Evolutionary conservation across 1,140 invertebrate species (phyloP), one percentile per base, ranked within the genome.

Genomic region (Drosophila teissieri): DNA sequence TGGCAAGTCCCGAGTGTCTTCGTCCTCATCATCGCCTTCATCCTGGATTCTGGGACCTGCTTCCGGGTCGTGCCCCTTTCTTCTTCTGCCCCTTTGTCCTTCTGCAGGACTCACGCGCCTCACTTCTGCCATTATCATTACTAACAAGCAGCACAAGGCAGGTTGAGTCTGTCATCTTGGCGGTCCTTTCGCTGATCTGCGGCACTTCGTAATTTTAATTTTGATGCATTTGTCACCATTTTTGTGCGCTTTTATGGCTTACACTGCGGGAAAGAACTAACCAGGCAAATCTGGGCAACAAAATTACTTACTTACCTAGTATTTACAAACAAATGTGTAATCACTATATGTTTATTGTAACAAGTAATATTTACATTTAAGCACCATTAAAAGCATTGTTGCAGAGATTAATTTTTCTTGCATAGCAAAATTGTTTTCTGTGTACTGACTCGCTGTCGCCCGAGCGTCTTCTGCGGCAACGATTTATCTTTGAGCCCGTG

Each of bases 201-300:
- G 73, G 45, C 82, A 82, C 82, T 81, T 85, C 75, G 83, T 79
- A 86, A 82, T 86, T 88, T 86, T 83, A 80, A 88, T 88, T 88
- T 89, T 89, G 84, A 88, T 88, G 83, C 83, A 88, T 88, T 88
- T 88, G 84, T 89, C 79, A 89, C 79, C 63, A 75, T 79, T 86
- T 77, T 80, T 69, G 46, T 34, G 52, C 27, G 22, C 31, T 39
- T 61, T 61, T 49, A 49, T 61, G 19, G 7, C 37, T 36, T 34
- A 22, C 64, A 68, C 64, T 52, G 3, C 4, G 11, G 14, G 3
- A 44, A 44, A 44, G 19, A 4, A 0, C 2, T 2, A 8, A 6
- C 8, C 4, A 6, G 7, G 19, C 4, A 24, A 24, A 24, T 4
- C 24, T 4, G 24, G 24, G 22, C 22, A 24, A 24, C 24, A 24